These are phyloP conservation scores for Corvus moneduloides DNA, from an alignment of 2,113 vertebrate genomes.

Conservation along the genomic window DNA sequence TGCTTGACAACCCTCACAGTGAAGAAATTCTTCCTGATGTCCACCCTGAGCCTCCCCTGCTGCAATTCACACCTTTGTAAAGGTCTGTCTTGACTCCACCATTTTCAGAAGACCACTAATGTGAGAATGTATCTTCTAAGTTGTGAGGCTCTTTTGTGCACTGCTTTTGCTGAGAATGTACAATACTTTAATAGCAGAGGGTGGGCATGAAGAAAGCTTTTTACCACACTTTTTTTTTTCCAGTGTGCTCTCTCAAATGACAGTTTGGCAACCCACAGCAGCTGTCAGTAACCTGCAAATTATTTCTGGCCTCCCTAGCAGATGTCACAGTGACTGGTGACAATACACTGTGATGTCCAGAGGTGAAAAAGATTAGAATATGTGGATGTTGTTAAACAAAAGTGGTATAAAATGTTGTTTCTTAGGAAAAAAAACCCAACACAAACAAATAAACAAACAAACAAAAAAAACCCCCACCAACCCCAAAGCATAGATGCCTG, in stretches of 20 bases:
- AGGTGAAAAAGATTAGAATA: slow-evolving; percentile 24
- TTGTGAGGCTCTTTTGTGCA: slow-evolving; percentile 17
- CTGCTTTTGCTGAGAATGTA: slow-evolving; percentile 25
- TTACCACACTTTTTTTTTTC: neutral
- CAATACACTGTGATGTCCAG: neutral
- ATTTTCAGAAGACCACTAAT: slow-evolving; percentile 13
- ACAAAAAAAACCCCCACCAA: neutral
- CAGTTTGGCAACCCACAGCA: slow-evolving; percentile 13
- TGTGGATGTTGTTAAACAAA: slow-evolving; percentile 8
- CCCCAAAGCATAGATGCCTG: neutral
- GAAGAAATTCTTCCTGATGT: neutral
- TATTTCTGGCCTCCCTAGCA: slow-evolving; percentile 38
- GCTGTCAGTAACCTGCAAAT: slow-evolving; percentile 25
- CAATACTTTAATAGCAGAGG: neutral
- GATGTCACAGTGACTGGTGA: slow-evolving; percentile 22
- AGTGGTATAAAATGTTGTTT: neutral
- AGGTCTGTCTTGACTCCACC: neutral
- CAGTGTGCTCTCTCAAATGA: neutral
- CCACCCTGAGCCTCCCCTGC: neutral
- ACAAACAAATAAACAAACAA: neutral
- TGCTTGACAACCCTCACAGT: neutral
- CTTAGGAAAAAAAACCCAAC: neutral
- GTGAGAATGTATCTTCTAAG: slow-evolving; percentile 31
- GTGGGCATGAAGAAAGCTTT: neutral
- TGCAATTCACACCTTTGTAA: neutral